phyloP scores from a whole-genome alignment of 2,888 invertebrate species.

The Allolobophora icterica region DNA sequence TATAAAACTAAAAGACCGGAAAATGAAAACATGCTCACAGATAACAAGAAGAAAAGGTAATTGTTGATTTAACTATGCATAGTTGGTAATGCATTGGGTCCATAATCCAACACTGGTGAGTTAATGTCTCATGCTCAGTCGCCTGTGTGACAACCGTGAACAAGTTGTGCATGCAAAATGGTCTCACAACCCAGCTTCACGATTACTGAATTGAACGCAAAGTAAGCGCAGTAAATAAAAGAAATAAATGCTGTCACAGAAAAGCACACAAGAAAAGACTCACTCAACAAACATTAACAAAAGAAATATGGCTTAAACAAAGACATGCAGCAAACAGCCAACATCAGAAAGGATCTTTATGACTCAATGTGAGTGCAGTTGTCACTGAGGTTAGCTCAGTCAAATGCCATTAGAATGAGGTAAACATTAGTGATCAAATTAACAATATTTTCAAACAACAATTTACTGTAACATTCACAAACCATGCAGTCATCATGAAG shows the following conservation, averaged over 20 bases:
- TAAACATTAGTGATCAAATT: background rate
- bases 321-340: background rate
- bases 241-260: background rate
- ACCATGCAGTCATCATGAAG: background rate
- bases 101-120: background rate
- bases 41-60: background rate
- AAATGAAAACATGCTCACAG: background rate
- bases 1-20: background rate
- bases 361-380: background rate
- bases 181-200: background rate
- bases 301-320: background rate
- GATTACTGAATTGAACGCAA: background rate
- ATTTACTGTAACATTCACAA: background rate
- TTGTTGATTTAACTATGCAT: background rate
- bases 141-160: background rate
- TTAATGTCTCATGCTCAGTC: background rate
- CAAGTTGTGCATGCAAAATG: background rate
- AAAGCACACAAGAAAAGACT: constrained; percentile 7
- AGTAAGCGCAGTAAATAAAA: background rate
- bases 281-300: constrained; percentile 17
- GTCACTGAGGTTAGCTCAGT: background rate
- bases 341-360: background rate
- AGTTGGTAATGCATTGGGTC: background rate
- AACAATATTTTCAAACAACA: too few relatives aligned
- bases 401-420: background rate